Percentiles rank a stretch among this genome's conserved stretches.
Evolutionary conservation across 2,797 vertebrate genomes (phyloP).

Genomic region (Etheostoma perlongum): DNA sequence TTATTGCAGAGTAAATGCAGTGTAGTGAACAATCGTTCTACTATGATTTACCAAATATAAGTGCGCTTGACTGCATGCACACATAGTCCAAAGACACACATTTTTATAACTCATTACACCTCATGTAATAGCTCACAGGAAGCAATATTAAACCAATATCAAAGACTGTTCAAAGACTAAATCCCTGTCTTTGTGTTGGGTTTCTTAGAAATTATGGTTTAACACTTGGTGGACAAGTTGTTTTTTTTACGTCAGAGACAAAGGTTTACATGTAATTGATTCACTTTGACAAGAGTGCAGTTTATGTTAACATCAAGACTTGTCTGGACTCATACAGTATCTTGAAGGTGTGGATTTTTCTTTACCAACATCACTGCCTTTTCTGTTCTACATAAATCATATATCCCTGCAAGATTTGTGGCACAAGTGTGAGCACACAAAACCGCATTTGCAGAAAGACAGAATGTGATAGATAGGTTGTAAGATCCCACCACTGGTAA

Average conservation of each 20-base stretch:
- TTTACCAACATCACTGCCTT: too few relatives aligned
- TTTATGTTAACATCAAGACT: not conserved
- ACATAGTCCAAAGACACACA: not conserved
- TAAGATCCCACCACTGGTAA: not conserved
- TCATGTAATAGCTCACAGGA: not conserved
- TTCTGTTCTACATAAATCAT: not conserved
- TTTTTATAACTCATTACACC: conserved; percentile 11
- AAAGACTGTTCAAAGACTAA: too few relatives aligned
- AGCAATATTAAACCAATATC: conserved; percentile 9
- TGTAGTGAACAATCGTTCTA: not conserved
- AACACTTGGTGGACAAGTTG: not conserved
- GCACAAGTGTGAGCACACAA: conserved; percentile 5
- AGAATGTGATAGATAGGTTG: not conserved
- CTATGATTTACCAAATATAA: not conserved
- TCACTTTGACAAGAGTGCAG: not conserved
- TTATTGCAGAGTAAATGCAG: not conserved
- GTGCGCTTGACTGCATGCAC: not conserved
- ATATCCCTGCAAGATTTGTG: conserved; percentile 3
- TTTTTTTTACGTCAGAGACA: not conserved
- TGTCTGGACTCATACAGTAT: not conserved
- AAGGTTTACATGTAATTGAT: not conserved
- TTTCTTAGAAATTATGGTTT: not conserved
- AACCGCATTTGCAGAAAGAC: not conserved
- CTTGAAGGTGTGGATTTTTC: not conserved
- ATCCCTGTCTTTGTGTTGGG: not conserved